A percentile compares a stretch with the other conserved stretches of the same genome.
phyloP scores from a whole-genome alignment of 1,140 invertebrate species.

The Platorchestia sp. region DNA sequence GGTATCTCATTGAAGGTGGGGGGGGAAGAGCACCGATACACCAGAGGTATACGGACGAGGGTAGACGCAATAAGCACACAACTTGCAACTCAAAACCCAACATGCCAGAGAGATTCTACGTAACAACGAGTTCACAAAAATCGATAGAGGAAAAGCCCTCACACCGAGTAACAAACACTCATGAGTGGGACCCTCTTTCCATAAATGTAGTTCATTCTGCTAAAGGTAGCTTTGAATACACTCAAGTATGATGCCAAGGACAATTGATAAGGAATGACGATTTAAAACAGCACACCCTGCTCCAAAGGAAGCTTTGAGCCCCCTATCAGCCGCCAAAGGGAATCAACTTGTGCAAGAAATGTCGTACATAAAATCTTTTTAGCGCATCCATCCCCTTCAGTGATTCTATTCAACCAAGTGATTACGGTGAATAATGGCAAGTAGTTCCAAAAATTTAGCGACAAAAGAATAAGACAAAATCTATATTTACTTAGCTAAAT shows the following conservation, averaged over 20 bases:
- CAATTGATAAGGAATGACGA: not conserved
- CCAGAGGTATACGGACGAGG: too few relatives aligned
- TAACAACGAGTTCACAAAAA: too few relatives aligned
- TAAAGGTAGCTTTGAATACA: too few relatives aligned
- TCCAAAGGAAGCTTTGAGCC: not conserved
- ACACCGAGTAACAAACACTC: too few relatives aligned
- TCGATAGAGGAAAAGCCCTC: too few relatives aligned
- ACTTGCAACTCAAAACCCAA: too few relatives aligned
- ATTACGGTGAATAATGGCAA: not conserved
- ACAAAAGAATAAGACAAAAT: not conserved
- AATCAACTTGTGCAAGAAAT: not conserved
- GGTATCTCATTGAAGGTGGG: too few relatives aligned
- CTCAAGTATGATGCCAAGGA: not conserved
- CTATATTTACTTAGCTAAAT: not conserved
- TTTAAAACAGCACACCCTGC: not conserved
- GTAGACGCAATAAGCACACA: too few relatives aligned
- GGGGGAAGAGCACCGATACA: too few relatives aligned
- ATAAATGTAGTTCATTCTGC: too few relatives aligned
- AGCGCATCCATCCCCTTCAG: not conserved
- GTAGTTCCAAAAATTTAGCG: not conserved
- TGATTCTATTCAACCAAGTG: not conserved
- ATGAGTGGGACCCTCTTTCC: too few relatives aligned
- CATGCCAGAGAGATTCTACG: too few relatives aligned
- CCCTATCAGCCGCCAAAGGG: not conserved
- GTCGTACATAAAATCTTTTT: not conserved